Evolutionary conservation across 1,140 invertebrate species (phyloP).

Genomic region (Pseudomyrmex flavicornis): DNA sequence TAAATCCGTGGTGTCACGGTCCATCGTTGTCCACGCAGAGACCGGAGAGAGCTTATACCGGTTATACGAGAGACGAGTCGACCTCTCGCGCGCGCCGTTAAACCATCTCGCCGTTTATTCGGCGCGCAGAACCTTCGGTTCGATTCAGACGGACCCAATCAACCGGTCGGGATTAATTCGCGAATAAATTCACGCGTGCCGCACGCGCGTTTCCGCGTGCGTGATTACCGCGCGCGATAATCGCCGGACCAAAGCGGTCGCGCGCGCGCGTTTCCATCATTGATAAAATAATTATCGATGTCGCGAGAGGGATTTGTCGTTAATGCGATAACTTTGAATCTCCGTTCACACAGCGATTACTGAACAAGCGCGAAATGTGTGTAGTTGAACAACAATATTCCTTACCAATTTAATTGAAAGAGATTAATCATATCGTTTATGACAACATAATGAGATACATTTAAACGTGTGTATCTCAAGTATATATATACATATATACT

Average conservation of each 20-base stretch:
- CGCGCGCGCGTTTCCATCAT: conserved; percentile 41
- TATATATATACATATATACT: no score
- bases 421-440: no score
- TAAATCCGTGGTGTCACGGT: conserved; percentile 73
- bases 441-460: no score
- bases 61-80: conserved; percentile 59
- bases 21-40: conserved; percentile 65
- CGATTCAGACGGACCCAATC: conserved; percentile 62
- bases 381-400: background rate
- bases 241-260: background rate
- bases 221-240: conserved; percentile 46
- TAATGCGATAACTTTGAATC: background rate
- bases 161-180: conserved; percentile 46
- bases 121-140: conserved; percentile 2
- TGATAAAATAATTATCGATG: conserved; percentile 53
- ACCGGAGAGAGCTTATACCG: conserved; percentile 63
- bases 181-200: conserved; percentile 44
- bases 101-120: conserved; percentile 61
- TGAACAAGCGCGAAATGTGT: background rate
- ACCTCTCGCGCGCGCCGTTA: conserved; percentile 34
- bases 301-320: conserved; percentile 30
- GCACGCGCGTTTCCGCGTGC: conserved; percentile 1
- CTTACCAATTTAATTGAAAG: background rate
- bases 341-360: background rate
- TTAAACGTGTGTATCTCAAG: no score